phyloP scores from a whole-genome alignment of 1,140 invertebrate species.

The Panagrolaimus sp. region DNA sequence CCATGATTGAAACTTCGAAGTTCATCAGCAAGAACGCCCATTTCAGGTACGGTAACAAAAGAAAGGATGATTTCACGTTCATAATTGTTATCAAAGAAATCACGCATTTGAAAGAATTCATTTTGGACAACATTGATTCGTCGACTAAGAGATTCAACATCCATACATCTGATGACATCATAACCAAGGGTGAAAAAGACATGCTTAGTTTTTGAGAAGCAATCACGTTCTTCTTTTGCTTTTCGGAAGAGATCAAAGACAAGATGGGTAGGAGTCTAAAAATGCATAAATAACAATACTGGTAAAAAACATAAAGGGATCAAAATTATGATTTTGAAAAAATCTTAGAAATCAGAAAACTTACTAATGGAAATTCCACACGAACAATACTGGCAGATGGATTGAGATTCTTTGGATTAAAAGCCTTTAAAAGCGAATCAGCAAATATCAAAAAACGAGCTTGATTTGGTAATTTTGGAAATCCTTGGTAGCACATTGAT shows the following conservation, averaged over 20 bases:
- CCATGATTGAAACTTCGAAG: background rate
- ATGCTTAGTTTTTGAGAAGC: conserved; percentile 7
- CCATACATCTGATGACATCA: background rate
- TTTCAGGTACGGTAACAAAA: background rate
- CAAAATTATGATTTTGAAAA: too few species aligned
- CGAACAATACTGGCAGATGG: background rate
- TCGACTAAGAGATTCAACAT: background rate
- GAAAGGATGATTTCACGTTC: background rate
- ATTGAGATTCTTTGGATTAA: background rate
- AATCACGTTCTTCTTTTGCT: background rate
- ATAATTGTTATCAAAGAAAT: background rate
- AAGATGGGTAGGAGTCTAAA: too few species aligned
- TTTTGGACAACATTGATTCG: conserved; percentile 5
- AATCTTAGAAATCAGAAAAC: too few species aligned
- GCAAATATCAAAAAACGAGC: background rate
- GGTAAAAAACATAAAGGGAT: too few species aligned
- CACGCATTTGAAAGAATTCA: conserved; percentile 7
- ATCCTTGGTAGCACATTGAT: background rate
- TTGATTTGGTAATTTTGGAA: conserved; percentile 5
- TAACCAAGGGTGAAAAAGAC: conserved; percentile 1
- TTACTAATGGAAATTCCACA: background rate
- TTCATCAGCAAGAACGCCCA: background rate
- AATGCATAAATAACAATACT: too few species aligned
- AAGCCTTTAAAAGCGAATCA: background rate
- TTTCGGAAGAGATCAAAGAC: too few species aligned